phyloP scores from a whole-genome alignment of 2,113 vertebrate genomes.

The Brachirus orientalis region DNA sequence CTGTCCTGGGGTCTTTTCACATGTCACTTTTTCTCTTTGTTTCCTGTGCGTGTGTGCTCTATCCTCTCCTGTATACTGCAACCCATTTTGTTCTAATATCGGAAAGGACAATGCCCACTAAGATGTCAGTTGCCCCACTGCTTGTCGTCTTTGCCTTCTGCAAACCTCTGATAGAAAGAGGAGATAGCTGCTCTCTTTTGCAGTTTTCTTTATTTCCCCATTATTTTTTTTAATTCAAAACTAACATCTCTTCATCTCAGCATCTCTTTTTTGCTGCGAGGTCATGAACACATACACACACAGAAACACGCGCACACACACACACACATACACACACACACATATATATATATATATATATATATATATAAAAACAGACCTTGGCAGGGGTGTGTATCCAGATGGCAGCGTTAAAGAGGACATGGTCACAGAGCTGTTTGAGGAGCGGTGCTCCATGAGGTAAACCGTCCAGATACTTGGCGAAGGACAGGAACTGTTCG shows the following conservation, averaged over 20 bases:
- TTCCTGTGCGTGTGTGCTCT: conserved; percentile 13
- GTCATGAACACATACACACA: conserved; percentile 45
- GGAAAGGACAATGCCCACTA: conserved; percentile 39
- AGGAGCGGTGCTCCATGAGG: conserved; percentile 96
- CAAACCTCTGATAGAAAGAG: not conserved
- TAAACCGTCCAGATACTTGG: conserved; percentile 97
- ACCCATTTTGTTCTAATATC: conserved; percentile 39
- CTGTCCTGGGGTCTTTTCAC: conserved; percentile 50
- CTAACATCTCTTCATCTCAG: not conserved
- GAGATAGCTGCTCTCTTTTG: not conserved
- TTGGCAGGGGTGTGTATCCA: conserved; percentile 99
- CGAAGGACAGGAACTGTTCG: conserved; percentile 98
- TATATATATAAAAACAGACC: conserved; percentile 75
- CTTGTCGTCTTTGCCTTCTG: too few species aligned
- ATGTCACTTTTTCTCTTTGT: too few species aligned
- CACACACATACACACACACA: conserved; percentile 11
- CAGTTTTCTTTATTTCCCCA: not conserved
- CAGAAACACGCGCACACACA: conserved; percentile 26
- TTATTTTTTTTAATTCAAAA: not conserved
- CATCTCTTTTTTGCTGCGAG: conserved; percentile 28
- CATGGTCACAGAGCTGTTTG: conserved; percentile 98
- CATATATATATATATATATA: conserved; percentile 16
- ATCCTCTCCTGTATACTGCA: conserved; percentile 21
- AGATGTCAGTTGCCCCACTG: too few species aligned
- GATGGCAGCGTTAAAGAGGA: conserved; percentile 98